Base-by-base conservation (phyloP, 1,140 invertebrate genomes). In the Drosophila jambulina region DNA sequence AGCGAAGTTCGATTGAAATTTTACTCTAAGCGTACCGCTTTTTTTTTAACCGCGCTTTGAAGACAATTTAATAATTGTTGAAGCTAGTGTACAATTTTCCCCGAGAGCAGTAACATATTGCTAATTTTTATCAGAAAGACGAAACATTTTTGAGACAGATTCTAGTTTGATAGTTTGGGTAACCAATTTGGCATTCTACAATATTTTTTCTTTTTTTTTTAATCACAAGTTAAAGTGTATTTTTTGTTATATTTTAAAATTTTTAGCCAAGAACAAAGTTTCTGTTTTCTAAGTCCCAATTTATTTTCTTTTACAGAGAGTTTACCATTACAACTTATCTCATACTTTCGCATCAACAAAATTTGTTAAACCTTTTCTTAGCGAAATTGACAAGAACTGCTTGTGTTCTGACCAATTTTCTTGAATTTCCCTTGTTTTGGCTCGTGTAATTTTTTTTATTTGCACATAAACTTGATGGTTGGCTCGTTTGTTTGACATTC, bases 401-500 rank as follows among this genome's bases (percentile, higher is more conserved):
- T 51, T 71, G 51, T 27, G 25, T 60, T 27, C 12, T 29, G 32
- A 10, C 68, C 68, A 71, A 71, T 74, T 45, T 59, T 59, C 67
- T 54, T 54, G 48, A 23, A 43, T 45, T 53, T 38, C 27, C 38
- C 75, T 67, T 67, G 29, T 75, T 46, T 83, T 75, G 62, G 62
- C 75, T 69, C 74, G 61, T 69, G 82, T 86, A 82, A 80, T 82
- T 85, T 86, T 70, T 83, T 72, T 77, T 91, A 82, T 79, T 91
- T 86, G 65, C 56, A 76, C 86, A 90, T 91, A 91, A 91, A 87
- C 58, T 88, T 91, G 88, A 91, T 88, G 83, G 78, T 54, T 83
- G 78, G 45, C 78, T 84, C 78, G 80, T 84, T 91, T 87, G 78
- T 75, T 87, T 91, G 88, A 91, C 87, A 91, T 91, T 91, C 88